Evolutionary conservation across 2,888 invertebrate species (phyloP).

Genomic region (Drosophila picticornis): DNA sequence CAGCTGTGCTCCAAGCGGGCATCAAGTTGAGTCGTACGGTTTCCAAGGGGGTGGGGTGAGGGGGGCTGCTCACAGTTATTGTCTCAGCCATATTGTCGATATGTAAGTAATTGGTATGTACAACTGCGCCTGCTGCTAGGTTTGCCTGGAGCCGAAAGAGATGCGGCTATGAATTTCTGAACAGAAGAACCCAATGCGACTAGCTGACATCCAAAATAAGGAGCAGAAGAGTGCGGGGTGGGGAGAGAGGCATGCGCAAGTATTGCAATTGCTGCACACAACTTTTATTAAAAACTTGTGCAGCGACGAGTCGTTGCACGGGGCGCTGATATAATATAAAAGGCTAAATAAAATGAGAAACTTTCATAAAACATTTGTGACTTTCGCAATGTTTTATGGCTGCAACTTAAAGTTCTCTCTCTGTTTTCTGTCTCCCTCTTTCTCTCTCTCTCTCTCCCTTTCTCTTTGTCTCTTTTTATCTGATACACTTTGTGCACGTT

Average conservation of each 20-base stretch:
- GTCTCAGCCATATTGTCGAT: conserved; percentile 71
- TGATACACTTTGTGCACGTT: conserved; percentile 22
- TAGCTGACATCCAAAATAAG: conserved; percentile 20
- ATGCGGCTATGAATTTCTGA: conserved; percentile 77
- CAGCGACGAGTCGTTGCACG: conserved; percentile 47
- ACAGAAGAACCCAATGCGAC: conserved; percentile 38
- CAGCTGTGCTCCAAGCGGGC: conserved; percentile 38
- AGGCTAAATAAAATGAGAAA: conserved; percentile 73
- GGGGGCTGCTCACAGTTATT: conserved; percentile 47
- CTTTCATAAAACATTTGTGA: conserved; percentile 79
- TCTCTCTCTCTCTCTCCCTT: not conserved
- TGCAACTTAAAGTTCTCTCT: conserved; percentile 60
- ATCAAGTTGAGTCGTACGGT: not conserved
- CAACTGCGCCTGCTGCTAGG: conserved; percentile 67
- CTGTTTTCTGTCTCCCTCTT: not conserved
- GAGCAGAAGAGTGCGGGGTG: not conserved
- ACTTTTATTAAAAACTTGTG: conserved; percentile 76
- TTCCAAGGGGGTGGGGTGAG: not conserved
- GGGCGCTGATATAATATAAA: conserved; percentile 40
- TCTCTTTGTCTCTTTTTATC: not conserved
- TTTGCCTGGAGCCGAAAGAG: conserved; percentile 50
- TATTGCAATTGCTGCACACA: conserved; percentile 53
- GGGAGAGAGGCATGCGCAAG: not conserved
- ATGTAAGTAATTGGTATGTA: conserved; percentile 78
- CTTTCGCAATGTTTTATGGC: conserved; percentile 70